phyloP scores from a whole-genome alignment of 2,113 vertebrate genomes.

The Nettapus auritus region DNA sequence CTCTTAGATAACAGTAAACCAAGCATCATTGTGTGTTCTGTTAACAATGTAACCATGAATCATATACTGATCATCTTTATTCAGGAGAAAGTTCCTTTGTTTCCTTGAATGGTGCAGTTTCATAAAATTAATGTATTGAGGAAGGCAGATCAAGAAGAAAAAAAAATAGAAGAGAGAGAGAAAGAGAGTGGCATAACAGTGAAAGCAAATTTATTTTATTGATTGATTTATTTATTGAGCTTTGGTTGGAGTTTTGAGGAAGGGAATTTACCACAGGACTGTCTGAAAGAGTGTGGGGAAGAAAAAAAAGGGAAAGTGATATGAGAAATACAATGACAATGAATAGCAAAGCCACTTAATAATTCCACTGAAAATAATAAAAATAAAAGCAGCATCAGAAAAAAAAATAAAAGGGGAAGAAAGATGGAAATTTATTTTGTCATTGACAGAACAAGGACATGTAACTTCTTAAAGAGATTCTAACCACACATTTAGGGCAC shows the following conservation, averaged over 20 bases:
- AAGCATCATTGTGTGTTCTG: neutral
- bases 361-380: neutral
- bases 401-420: neutral
- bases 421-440: neutral
- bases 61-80: neutral
- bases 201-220: neutral
- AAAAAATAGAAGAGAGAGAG: no score
- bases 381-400: neutral
- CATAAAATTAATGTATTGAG: neutral
- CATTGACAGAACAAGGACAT: neutral
- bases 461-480: neutral
- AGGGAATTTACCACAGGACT: neutral
- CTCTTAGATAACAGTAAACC: neutral
- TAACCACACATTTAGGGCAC: neutral
- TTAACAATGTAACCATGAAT: neutral
- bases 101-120: neutral
- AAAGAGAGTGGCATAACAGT: neutral
- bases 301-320: neutral
- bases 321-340: accelerated
- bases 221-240: no score
- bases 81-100: neutral
- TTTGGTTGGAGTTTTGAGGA: neutral
- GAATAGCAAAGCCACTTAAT: neutral
- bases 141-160: neutral
- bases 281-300: neutral